These are phyloP conservation scores for Vireo altiloquus DNA, from an alignment of 2,113 vertebrate species.

Conservation along the genomic window DNA sequence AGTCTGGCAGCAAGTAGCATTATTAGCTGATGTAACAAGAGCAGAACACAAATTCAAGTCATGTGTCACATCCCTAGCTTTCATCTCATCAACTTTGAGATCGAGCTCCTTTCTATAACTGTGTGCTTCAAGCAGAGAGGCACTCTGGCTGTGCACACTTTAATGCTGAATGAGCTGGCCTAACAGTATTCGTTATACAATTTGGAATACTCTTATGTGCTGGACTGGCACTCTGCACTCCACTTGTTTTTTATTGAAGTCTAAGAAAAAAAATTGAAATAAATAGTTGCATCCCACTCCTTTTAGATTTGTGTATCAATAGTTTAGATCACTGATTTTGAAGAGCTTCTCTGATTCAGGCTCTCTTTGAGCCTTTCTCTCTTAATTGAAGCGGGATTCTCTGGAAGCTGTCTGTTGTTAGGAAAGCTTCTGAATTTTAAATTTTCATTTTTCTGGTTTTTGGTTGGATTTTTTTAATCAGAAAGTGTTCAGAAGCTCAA, in stretches of 20 bases:
- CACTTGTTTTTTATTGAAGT: background rate
- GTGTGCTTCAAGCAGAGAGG: background rate
- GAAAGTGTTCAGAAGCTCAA: background rate
- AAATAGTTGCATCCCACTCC: background rate
- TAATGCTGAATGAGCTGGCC: background rate
- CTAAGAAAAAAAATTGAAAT: background rate
- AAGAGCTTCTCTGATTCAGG: background rate
- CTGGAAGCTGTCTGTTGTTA: background rate
- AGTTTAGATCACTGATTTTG: background rate
- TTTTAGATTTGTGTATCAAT: background rate
- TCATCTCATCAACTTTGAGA: background rate
- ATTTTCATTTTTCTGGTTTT: background rate
- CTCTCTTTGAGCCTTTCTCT: background rate
- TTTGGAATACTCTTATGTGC: background rate
- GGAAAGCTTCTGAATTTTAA: background rate
- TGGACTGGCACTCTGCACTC: background rate
- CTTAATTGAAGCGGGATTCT: background rate
- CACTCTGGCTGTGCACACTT: background rate
- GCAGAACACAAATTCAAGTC: conserved; percentile 9
- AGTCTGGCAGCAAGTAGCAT: background rate
- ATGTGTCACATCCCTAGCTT: background rate
- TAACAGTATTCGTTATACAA: background rate
- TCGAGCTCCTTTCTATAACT: background rate
- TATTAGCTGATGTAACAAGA: conserved; percentile 23
- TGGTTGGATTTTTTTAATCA: background rate